phyloP scores from a whole-genome alignment of 2,888 invertebrate genomes.

The Leptinotarsa juncta region DNA sequence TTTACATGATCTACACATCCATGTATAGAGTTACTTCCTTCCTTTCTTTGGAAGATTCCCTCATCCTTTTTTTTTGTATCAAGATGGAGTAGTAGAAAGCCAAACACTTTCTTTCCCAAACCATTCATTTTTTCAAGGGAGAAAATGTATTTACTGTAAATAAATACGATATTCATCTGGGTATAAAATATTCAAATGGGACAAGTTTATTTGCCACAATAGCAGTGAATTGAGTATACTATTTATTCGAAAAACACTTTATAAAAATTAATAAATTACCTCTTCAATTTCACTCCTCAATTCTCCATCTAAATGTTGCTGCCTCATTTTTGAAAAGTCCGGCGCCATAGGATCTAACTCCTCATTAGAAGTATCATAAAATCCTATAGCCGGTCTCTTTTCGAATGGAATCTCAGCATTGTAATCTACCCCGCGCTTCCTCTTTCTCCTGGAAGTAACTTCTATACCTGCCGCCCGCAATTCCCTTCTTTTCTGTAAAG shows the following conservation, averaged over 20 bases:
- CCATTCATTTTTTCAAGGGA: too few species aligned
- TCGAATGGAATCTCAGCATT: constrained; percentile 98
- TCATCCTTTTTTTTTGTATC: too few species aligned
- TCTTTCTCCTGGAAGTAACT: constrained; percentile 71
- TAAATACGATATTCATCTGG: too few species aligned
- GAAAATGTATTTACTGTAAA: too few species aligned
- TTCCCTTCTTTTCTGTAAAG: constrained; percentile 97
- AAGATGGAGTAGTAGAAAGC: too few species aligned
- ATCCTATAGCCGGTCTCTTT: constrained; percentile 91
- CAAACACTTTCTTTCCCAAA: too few species aligned
- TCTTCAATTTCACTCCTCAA: constrained; percentile 91
- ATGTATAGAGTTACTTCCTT: too few species aligned
- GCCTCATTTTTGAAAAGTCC: constrained; percentile 89
- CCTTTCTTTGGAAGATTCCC: too few species aligned
- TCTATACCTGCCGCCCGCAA: constrained; percentile 96
- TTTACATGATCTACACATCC: too few species aligned
- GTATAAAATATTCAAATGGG: too few species aligned
- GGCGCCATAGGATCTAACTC: constrained; percentile 88
- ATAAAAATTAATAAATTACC: constrained; percentile 62
- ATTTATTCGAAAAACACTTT: not conserved
- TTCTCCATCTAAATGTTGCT: constrained; percentile 94
- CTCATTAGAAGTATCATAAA: constrained; percentile 95
- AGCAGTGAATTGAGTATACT: too few species aligned
- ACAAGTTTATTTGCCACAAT: too few species aligned
- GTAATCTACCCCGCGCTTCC: constrained; percentile 94